Evolutionary conservation across 1,140 invertebrate genomes (phyloP).

Genomic region (Branchinecta lynchi): DNA sequence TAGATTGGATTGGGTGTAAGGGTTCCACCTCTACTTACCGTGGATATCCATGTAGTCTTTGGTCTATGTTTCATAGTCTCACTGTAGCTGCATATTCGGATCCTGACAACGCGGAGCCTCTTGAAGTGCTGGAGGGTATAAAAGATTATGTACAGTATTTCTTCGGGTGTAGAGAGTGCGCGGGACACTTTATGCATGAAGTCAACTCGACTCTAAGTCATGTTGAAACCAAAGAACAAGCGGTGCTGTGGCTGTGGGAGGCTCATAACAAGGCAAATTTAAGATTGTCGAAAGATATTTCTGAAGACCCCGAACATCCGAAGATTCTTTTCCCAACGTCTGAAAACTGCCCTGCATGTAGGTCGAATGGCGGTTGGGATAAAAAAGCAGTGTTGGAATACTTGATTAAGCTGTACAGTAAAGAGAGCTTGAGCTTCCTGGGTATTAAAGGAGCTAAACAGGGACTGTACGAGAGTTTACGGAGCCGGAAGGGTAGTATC

Average conservation of each 20-base stretch:
- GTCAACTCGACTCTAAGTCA: slow-evolving; percentile 31
- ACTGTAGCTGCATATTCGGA: slow-evolving; percentile 52
- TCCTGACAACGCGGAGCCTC: slow-evolving; percentile 30
- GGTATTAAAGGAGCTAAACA: neutral
- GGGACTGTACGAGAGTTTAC: neutral
- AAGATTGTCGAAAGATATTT: slow-evolving; percentile 61
- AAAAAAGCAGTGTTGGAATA: neutral
- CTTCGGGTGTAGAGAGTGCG: slow-evolving; percentile 84
- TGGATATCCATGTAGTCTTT: slow-evolving; percentile 90
- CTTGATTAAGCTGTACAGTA: neutral
- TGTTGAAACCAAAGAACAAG: slow-evolving; percentile 37
- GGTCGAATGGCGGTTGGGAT: slow-evolving; percentile 22
- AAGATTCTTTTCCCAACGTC: slow-evolving; percentile 78
- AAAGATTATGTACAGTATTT: slow-evolving; percentile 77
- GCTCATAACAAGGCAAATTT: slow-evolving; percentile 88
- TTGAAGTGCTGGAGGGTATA: slow-evolving; percentile 60
- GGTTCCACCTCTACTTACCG: slow-evolving; percentile 52
- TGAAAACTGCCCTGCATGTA: slow-evolving; percentile 44
- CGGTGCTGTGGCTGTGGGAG: slow-evolving; percentile 83
- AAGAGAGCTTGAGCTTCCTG: neutral
- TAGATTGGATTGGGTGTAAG: slow-evolving; percentile 63
- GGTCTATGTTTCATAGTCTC: slow-evolving; percentile 86
- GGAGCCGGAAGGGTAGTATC: neutral
- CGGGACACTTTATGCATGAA: slow-evolving; percentile 67
- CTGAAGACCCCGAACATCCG: slow-evolving; percentile 75